Percentiles rank a stretch among this genome's conserved stretches.
These are phyloP conservation scores for Oxyruncus cristatus DNA, from an alignment of 2,113 vertebrate species.

Conservation along the genomic window DNA sequence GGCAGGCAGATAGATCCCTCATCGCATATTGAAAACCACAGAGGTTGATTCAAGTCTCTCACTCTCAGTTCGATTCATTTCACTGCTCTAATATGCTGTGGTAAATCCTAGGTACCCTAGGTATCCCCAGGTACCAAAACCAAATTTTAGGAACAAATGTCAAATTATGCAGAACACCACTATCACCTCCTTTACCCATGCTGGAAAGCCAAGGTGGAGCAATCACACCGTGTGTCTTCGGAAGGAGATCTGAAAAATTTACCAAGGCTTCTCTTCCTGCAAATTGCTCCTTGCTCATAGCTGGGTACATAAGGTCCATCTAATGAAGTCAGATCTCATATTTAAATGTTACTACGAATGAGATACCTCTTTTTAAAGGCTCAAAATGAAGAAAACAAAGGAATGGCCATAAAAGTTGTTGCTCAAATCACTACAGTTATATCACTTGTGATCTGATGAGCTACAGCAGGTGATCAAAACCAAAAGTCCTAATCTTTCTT, in stretches of 20 bases:
- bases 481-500: neutral
- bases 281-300: neutral
- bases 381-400: neutral
- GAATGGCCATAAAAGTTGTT: neutral
- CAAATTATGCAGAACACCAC: neutral
- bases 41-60: neutral
- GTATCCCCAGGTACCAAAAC: neutral
- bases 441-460: neutral
- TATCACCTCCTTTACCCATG: neutral
- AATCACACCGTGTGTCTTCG: neutral
- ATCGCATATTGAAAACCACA: neutral
- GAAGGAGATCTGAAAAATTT: neutral
- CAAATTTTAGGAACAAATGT: neutral
- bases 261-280: neutral
- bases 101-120: neutral
- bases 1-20: neutral
- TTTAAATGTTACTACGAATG: neutral
- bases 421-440: no score
- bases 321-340: neutral
- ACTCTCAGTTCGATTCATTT: neutral
- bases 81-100: neutral
- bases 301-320: neutral
- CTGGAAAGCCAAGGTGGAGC: neutral
- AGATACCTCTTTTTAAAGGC: neutral
- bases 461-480: neutral